phyloP scores from a whole-genome alignment of 2,113 vertebrate species.

The Setophaga coronata region DNA sequence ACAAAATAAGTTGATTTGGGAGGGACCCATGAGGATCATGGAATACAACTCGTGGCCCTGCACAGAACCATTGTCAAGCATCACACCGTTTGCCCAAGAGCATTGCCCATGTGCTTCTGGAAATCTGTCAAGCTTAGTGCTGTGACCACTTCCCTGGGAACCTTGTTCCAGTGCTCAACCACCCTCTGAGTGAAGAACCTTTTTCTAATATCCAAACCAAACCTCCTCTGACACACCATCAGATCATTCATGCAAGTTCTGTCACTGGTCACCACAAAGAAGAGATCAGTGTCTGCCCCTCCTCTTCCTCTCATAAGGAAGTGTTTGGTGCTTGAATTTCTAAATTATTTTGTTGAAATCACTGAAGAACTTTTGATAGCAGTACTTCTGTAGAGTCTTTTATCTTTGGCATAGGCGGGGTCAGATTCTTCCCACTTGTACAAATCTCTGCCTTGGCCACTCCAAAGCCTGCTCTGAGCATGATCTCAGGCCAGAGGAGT shows the following conservation, averaged over 20 bases:
- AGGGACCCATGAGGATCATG: not conserved
- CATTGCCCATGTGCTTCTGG: not conserved
- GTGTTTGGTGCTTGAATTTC: not conserved
- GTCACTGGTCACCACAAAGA: not conserved
- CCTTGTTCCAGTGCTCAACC: not conserved
- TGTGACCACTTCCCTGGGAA: not conserved
- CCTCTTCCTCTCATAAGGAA: not conserved
- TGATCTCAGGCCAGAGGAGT: not conserved
- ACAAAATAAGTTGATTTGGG: not conserved
- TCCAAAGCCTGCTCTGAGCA: not conserved
- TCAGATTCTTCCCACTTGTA: not conserved
- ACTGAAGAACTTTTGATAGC: not conserved
- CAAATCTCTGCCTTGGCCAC: not conserved
- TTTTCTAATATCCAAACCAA: not conserved
- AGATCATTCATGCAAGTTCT: not conserved
- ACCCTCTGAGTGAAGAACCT: rapidly evolving
- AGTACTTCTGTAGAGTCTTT: not conserved
- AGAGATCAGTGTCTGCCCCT: not conserved
- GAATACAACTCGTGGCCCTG: not conserved
- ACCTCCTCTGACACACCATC: not conserved
- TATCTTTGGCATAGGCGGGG: not conserved
- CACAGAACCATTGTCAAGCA: rapidly evolving
- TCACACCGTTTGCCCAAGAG: not conserved
- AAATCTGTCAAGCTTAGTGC: not conserved
- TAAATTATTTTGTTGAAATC: not conserved